These are phyloP conservation scores for Amphibalanus amphitrite DNA, from an alignment of 1,140 invertebrate species.

Conservation along the genomic window DNA sequence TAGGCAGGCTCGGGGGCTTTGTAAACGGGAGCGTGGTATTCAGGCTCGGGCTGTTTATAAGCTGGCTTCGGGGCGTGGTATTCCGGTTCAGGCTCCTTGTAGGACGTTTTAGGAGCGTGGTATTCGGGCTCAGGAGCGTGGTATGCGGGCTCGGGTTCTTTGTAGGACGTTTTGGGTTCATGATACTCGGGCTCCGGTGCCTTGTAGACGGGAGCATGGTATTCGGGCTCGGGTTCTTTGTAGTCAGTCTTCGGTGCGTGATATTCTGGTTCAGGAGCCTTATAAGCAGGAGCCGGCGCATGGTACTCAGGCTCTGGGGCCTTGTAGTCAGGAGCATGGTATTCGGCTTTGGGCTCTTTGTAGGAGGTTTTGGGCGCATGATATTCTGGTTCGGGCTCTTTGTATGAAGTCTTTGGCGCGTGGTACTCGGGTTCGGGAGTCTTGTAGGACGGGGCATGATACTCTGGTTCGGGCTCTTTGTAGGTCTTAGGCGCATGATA, in stretches of 20 bases:
- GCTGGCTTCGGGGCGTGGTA: constrained; percentile 6
- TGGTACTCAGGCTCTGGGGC: constrained; percentile 11
- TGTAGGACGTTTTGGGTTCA: not conserved
- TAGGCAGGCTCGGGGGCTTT: constrained; percentile 7
- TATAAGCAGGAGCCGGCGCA: constrained; percentile 6
- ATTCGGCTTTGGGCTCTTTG: constrained; percentile 7
- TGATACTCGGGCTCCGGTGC: not conserved
- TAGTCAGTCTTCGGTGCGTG: constrained; percentile 5
- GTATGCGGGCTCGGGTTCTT: constrained; percentile 2
- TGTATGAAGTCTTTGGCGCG: constrained; percentile 4
- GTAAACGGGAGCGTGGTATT: not conserved
- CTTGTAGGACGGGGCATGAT: constrained; percentile 5
- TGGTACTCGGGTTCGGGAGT: constrained; percentile 9
- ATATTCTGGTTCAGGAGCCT: not conserved
- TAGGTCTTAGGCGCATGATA: constrained; percentile 9
- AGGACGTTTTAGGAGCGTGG: constrained; percentile 4
- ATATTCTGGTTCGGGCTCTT: constrained; percentile 7
- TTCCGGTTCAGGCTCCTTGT: constrained; percentile 6
- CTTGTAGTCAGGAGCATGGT: constrained; percentile 11
- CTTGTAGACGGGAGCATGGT: not conserved
- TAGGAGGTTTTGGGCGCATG: constrained; percentile 10
- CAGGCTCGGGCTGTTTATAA: constrained; percentile 1
- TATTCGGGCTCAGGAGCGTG: constrained; percentile 8
- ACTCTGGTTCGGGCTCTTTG: not conserved
- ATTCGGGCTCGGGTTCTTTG: not conserved